Percentiles rank a stretch among this genome's conserved stretches.
Conservation (phyloP, 2,113 vertebrate genomes). For the Phalacrocorax pelagicus region DNA sequence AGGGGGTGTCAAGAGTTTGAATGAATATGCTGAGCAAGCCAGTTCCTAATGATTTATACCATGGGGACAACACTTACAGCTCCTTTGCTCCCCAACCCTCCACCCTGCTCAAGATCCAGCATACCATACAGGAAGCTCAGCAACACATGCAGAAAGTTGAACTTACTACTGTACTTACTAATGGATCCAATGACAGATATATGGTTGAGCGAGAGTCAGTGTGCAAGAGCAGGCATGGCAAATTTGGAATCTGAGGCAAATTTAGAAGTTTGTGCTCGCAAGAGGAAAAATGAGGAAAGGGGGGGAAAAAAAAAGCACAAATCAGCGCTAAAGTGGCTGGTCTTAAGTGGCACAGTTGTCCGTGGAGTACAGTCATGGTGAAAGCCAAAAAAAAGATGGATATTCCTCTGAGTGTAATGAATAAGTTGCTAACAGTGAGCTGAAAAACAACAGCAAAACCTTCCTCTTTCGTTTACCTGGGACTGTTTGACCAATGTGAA, state of each 20-base stretch:
- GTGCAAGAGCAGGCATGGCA: conserved; percentile 46
- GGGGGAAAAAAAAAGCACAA: neutral
- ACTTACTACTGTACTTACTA: conserved; percentile 56
- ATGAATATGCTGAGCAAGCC: conserved; percentile 30
- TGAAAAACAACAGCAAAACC: neutral
- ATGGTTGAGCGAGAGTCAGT: neutral
- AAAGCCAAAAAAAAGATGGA: neutral
- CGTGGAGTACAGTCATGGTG: neutral
- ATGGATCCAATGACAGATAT: conserved; percentile 62
- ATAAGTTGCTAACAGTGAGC: neutral
- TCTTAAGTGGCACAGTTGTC: conserved; percentile 5
- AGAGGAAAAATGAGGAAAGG: neutral
- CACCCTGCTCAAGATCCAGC: neutral
- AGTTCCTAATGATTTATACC: conserved; percentile 28
- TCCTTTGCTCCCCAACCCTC: conserved; percentile 23
- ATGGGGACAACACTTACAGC: neutral
- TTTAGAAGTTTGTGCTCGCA: conserved; percentile 21
- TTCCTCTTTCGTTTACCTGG: neutral
- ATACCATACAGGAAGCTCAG: conserved; percentile 3
- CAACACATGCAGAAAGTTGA: conserved; percentile 34
- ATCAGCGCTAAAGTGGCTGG: conserved; percentile 34
- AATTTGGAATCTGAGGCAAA: conserved; percentile 64
- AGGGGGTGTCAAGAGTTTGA: neutral
- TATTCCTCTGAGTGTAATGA: conserved; percentile 8
- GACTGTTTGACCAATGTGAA: neutral